Conservation (phyloP, 2,888 invertebrate species). For the Autographa gamma region DNA sequence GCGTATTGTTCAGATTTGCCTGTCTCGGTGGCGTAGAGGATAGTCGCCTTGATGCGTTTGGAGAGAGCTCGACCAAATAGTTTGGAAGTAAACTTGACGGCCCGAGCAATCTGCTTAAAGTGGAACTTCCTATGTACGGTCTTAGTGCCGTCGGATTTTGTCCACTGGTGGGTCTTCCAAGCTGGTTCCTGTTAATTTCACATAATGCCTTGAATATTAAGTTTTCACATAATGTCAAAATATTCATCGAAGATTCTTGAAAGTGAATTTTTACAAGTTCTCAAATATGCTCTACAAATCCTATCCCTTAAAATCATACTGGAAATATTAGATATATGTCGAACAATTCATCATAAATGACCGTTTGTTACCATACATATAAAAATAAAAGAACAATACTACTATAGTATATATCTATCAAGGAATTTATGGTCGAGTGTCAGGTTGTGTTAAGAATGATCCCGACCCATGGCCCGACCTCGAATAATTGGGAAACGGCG, state of each 20-base stretch:
- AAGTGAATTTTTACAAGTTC: too few relatives aligned
- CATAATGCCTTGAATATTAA: not conserved
- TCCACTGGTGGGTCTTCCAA: constrained; percentile 97
- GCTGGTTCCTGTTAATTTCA: constrained; percentile 91
- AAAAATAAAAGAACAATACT: not conserved
- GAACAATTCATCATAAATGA: too few relatives aligned
- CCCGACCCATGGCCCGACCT: constrained; percentile 26
- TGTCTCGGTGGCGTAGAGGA: constrained; percentile 98
- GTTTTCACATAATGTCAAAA: too few relatives aligned
- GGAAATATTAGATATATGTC: too few relatives aligned
- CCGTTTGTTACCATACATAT: not conserved
- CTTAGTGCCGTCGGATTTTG: constrained; percentile 89
- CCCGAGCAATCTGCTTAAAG: constrained; percentile 98
- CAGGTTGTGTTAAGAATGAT: constrained; percentile 48
- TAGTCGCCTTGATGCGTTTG: constrained; percentile 97
- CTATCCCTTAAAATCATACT: too few relatives aligned
- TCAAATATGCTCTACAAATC: too few relatives aligned
- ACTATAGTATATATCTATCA: constrained; percentile 28
- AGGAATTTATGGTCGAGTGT: constrained; percentile 47
- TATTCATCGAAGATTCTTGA: too few relatives aligned
- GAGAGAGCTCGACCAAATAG: constrained; percentile 97
- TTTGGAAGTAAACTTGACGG: constrained; percentile 98
- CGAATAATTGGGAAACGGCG: constrained; percentile 53
- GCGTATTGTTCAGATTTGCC: constrained; percentile 98
- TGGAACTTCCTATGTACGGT: constrained; percentile 95